Conservation (phyloP, 2,797 vertebrate species). For the Cryptoprocta ferox region DNA sequence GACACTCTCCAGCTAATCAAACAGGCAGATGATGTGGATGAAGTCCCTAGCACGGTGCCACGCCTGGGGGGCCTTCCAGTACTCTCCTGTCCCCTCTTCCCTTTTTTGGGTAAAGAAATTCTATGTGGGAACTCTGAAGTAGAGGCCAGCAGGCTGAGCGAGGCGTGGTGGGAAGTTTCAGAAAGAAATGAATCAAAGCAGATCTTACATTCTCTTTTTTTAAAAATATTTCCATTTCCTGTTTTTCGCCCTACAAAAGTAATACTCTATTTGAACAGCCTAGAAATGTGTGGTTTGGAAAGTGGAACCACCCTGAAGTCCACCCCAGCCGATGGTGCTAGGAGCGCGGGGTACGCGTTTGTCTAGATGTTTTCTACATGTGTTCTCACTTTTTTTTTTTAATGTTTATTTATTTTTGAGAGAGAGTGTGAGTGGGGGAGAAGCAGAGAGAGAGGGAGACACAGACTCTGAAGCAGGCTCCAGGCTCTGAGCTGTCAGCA, state of each 20-base stretch:
- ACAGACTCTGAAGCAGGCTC: too few relatives aligned
- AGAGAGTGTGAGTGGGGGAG: too few relatives aligned
- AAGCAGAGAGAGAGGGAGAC: too few relatives aligned
- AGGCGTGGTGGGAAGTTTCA: not conserved
- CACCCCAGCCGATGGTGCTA: not conserved
- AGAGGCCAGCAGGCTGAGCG: not conserved
- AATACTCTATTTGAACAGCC: not conserved
- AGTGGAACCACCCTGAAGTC: not conserved
- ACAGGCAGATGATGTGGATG: not conserved
- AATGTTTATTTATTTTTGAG: too few relatives aligned
- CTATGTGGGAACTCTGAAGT: not conserved
- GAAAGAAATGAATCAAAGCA: not conserved
- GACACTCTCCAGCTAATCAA: not conserved
- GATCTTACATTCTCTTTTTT: not conserved
- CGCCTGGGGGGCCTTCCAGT: fast-evolving
- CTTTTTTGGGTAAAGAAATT: not conserved
- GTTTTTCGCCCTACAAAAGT: not conserved
- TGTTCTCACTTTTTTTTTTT: not conserved
- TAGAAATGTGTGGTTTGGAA: not conserved
- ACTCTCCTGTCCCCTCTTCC: too few relatives aligned
- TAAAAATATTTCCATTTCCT: not conserved
- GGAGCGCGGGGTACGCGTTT: not conserved
- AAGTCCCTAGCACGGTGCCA: fast-evolving
- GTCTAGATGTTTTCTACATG: not conserved
- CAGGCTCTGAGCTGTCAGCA: too few relatives aligned